A percentile compares a stretch with the other conserved stretches of the same genome.
These are phyloP conservation scores for Sanderia malayensis DNA, from an alignment of 30 jellyfish, hydroid and myxozoan genomes.

Conservation along the genomic window DNA sequence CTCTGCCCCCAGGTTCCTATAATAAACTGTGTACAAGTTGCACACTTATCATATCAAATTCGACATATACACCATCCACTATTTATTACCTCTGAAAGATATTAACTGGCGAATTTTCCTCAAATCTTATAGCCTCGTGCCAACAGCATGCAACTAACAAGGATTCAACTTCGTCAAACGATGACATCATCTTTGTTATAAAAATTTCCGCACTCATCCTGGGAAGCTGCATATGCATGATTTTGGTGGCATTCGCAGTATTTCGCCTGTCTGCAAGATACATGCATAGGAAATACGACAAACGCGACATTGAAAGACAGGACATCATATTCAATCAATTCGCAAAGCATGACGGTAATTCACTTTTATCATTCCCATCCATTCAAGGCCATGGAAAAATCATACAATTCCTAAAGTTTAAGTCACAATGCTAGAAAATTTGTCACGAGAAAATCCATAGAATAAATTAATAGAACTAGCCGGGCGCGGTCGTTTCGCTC, in stretches of 20 bases:
- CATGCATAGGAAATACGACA: conserved; percentile 37
- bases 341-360: background rate
- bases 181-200: conserved; percentile 18
- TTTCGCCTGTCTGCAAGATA: conserved; percentile 23
- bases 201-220: conserved; percentile 25
- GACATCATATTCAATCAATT: background rate
- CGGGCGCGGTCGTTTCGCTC: too few species aligned
- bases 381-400: background rate
- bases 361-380: background rate
- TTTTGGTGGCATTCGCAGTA: background rate
- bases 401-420: too few species aligned
- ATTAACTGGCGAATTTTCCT: too few species aligned
- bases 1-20: too few species aligned
- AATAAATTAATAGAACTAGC: background rate
- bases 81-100: too few species aligned
- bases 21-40: too few species aligned
- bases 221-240: conserved; percentile 11
- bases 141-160: too few species aligned
- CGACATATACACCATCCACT: too few species aligned
- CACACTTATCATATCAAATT: too few species aligned
- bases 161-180: too few species aligned
- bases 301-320: conserved; percentile 27
- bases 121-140: too few species aligned
- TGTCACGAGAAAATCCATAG: background rate
- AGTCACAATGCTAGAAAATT: too few species aligned